Evolutionary conservation across 2,797 vertebrate species (phyloP).

Genomic region (Enteromius mattozi): DNA sequence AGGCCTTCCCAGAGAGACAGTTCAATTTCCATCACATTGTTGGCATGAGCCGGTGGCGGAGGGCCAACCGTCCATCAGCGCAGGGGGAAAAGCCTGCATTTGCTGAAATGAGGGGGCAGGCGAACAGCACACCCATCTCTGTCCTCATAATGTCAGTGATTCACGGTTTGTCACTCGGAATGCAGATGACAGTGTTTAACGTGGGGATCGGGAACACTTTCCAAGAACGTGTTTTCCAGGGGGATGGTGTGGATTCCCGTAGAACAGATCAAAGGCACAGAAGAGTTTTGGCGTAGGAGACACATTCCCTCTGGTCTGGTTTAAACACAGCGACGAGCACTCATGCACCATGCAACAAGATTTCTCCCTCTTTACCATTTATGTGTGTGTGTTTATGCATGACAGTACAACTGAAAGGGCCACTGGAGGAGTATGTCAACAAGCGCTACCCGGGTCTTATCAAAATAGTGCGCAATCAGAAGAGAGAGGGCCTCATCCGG

Average conservation of each 20-base stretch:
- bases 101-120: conserved; percentile 44
- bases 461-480: conserved; percentile 95
- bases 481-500: conserved; percentile 93
- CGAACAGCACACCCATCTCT: conserved; percentile 42
- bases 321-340: conserved; percentile 27
- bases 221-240: conserved; percentile 40
- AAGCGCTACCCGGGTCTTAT: conserved; percentile 93
- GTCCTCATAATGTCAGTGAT: conserved; percentile 45
- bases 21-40: conserved; percentile 51
- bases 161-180: conserved; percentile 18
- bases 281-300: conserved; percentile 32
- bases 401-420: conserved; percentile 92
- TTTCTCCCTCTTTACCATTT: conserved; percentile 6
- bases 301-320: conserved; percentile 31
- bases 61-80: conserved; percentile 53
- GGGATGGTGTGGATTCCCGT: conserved; percentile 34
- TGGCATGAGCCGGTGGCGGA: conserved; percentile 48
- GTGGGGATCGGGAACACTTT: conserved; percentile 22
- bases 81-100: conserved; percentile 38
- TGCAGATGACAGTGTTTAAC: conserved; percentile 38
- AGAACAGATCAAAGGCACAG: conserved; percentile 52
- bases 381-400: conserved; percentile 46
- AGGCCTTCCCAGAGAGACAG: conserved; percentile 45
- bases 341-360: conserved; percentile 18
- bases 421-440: conserved; percentile 93